Conservation (phyloP, 2,797 vertebrate species). For the Danio kyathit region DNA sequence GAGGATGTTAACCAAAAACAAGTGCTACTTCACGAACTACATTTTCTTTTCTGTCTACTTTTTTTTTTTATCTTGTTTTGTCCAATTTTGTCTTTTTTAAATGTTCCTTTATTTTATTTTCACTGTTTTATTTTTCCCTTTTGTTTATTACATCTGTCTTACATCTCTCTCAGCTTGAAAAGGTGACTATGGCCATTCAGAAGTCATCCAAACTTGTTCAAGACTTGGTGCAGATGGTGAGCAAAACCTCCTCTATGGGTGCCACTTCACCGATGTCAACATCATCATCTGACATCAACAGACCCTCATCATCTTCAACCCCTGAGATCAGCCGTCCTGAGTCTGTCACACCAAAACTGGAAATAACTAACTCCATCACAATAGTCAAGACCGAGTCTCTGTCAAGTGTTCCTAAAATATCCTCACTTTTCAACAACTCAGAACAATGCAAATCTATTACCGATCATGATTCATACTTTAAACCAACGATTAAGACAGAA, state of each 20-base stretch:
- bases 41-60: background rate
- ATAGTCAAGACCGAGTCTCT: slow-evolving; percentile 34
- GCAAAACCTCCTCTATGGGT: background rate
- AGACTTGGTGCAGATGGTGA: slow-evolving; percentile 26
- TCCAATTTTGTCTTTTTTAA: background rate
- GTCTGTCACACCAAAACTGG: background rate
- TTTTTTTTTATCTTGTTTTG: background rate
- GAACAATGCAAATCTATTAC: background rate
- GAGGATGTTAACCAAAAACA: slow-evolving; percentile 14
- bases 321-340: background rate
- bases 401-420: background rate
- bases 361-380: background rate
- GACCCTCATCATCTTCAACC: background rate
- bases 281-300: slow-evolving; percentile 14
- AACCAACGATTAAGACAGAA: background rate
- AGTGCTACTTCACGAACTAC: background rate
- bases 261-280: background rate
- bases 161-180: slow-evolving; percentile 30
- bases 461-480: background rate
- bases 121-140: background rate
- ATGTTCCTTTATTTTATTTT: background rate
- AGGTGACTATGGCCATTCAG: slow-evolving; percentile 24
- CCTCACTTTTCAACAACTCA: background rate
- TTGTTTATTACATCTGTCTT: background rate
- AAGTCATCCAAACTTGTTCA: slow-evolving; percentile 16